phyloP scores from a whole-genome alignment of 2,113 vertebrate genomes.

The Fregetta grallaria region DNA sequence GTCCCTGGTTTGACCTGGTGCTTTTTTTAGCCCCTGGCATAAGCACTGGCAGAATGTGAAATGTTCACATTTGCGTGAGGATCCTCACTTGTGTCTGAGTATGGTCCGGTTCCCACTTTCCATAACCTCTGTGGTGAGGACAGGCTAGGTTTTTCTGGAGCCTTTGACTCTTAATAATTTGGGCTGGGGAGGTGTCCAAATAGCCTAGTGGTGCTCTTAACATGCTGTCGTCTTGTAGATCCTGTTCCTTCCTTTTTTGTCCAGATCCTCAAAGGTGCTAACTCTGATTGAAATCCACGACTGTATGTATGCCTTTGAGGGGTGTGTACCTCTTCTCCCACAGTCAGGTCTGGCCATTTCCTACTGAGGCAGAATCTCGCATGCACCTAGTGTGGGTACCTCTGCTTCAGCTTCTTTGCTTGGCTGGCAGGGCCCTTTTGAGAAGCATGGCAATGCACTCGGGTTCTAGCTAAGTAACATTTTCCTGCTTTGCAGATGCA shows the following conservation, averaged over 20 bases:
- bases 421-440: not conserved
- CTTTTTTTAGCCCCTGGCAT: not conserved
- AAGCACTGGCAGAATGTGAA: not conserved
- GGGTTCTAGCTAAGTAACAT: not conserved
- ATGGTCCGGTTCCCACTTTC: not conserved
- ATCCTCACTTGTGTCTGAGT: not conserved
- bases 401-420: not conserved
- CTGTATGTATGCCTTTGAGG: not conserved
- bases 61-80: not conserved
- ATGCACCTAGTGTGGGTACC: not conserved
- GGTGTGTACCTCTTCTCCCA: not conserved
- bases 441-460: accelerated
- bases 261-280: too few relatives aligned
- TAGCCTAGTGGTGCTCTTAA: not conserved
- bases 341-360: not conserved
- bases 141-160: not conserved
- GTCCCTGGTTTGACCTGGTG: not conserved
- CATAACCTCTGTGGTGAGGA: not conserved
- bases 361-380: not conserved
- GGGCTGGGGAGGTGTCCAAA: not conserved
- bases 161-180: not conserved
- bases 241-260: not conserved
- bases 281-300: accelerated
- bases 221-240: accelerated
- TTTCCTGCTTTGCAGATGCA: not conserved